Percentiles rank a stretch among this genome's conserved stretches.
phyloP scores from a whole-genome alignment of 2,113 vertebrate genomes.

The Pseudorhombus dupliciocellatus region DNA sequence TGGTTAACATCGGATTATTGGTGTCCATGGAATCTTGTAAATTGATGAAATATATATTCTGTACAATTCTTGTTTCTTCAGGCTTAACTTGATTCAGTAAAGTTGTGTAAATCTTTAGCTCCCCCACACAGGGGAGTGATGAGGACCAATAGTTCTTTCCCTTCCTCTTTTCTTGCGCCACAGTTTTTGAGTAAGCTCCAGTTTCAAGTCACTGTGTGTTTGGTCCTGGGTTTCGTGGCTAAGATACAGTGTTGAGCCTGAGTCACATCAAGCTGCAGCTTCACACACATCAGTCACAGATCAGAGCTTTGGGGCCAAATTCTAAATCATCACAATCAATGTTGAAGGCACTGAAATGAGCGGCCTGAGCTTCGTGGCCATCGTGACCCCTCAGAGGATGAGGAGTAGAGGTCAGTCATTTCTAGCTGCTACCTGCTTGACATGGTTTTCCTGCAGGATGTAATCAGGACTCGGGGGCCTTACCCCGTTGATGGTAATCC shows the following conservation, averaged over 20 bases:
- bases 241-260: not conserved
- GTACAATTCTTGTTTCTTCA: not conserved
- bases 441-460: not conserved
- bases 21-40: not conserved
- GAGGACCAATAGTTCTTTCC: not conserved
- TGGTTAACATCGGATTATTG: not conserved
- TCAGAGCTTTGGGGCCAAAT: not conserved
- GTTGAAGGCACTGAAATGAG: not conserved
- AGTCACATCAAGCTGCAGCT: not conserved
- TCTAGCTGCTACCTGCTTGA: not conserved
- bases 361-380: not conserved
- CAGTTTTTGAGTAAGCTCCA: not conserved
- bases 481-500: slow-evolving; percentile 93
- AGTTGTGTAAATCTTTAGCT: not conserved
- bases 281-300: not conserved
- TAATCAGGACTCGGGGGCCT: slow-evolving; percentile 5
- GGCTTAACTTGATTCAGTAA: not conserved
- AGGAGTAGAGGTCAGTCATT: not conserved
- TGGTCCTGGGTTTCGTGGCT: not conserved
- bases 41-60: not conserved
- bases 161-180: not conserved
- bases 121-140: not conserved
- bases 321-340: not conserved
- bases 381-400: too few relatives aligned
- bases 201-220: not conserved